These are phyloP conservation scores for Cephus runcator DNA, from an alignment of 2,888 invertebrate species.

Conservation along the genomic window DNA sequence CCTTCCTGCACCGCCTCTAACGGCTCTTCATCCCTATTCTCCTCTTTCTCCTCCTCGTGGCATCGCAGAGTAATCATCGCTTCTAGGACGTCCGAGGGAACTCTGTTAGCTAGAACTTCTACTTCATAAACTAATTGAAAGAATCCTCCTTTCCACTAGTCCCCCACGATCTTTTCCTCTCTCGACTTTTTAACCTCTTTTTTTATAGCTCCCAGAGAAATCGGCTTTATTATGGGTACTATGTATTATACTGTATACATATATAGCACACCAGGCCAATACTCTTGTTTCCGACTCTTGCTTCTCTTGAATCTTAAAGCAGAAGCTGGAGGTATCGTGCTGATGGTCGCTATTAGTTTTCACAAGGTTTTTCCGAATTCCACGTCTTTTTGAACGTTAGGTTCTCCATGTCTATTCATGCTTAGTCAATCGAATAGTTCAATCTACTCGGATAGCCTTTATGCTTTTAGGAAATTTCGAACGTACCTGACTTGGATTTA, in stretches of 20 bases:
- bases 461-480: no score
- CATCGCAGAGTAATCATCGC: conserved; percentile 2
- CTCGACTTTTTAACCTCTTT: background rate
- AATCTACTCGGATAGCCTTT: no score
- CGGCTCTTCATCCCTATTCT: background rate
- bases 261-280: background rate
- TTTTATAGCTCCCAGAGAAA: background rate
- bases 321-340: background rate
- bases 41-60: background rate
- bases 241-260: background rate
- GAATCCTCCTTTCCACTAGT: background rate
- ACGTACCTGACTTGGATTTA: no score
- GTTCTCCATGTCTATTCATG: no score
- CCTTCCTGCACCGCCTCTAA: background rate
- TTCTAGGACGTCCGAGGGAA: background rate
- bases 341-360: no score
- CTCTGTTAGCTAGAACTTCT: conserved; percentile 1
- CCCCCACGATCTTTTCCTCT: background rate
- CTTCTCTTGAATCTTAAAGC: background rate
- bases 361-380: no score
- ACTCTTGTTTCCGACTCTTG: background rate
- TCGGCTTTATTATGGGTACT: background rate
- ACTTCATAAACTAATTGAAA: conserved; percentile 6
- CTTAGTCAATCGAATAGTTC: no score
- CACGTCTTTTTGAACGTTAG: no score